Base-by-base conservation (phyloP, 2,888 invertebrate species). In the Rhagonycha lutea region DNA sequence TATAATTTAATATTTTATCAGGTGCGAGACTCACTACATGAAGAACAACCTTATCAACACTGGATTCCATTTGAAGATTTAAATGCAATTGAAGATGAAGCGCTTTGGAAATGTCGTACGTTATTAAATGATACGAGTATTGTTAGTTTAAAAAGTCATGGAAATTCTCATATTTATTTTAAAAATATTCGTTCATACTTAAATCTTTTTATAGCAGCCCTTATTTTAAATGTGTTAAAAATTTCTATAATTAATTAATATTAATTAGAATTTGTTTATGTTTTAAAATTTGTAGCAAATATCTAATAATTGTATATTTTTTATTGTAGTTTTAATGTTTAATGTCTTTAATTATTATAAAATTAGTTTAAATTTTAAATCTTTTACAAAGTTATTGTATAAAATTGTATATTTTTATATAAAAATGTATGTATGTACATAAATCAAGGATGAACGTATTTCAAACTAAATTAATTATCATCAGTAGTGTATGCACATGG, bases 51-150 rank as follows among this genome's bases (percentile, higher is more conserved):
- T 1, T 65, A 78, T 32, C 76, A 80, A 73, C 60, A 73, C 10
- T 81, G 80, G 80, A 80, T 81, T 73, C 71, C 79, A 0, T n/a
- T 61, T 9, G 47, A 74, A 70, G 80, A 80, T 70, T 74, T 80
- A 61, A 28, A 77, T 62, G 67, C 23, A 12, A 61, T 65, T 26
- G 18, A 65, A 4, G 47, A 76, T 14, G 61, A 67, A 18, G 26
- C 65, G 10, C 14, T 72, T 11, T 76, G 75, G 75, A 63, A 63
- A 26, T 76, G 75, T 67, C 60, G 72, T 60, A 76, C 75, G 8
- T 18, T 72, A 18, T 61, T 74, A 11, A 29, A 73, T 29, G 71
- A 74, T 32, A 14, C 70, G 14, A 70, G 2, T 5, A 11, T n/a
- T n/a, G 0, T 1, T 2, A 2, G 8, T 8, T 12, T n/a, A 7